Evolutionary conservation across 2,113 vertebrate genomes (phyloP).

Genomic region (Saimiri boliviensis): DNA sequence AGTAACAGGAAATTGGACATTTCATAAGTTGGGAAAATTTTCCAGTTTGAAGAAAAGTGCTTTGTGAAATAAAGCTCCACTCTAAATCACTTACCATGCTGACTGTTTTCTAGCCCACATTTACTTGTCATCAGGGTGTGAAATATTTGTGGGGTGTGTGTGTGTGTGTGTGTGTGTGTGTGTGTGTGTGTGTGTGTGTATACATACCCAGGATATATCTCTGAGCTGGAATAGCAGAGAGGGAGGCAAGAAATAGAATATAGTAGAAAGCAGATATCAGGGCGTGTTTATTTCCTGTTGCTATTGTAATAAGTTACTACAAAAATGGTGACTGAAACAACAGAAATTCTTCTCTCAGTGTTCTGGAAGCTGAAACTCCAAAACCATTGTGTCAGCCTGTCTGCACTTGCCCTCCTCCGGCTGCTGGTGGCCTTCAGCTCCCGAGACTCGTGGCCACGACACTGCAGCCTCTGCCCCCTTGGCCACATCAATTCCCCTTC

Average conservation of each 20-base stretch:
- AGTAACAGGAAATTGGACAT: conserved; percentile 54
- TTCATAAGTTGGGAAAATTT: conserved; percentile 47
- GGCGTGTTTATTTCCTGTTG: neutral
- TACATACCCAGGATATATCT: neutral
- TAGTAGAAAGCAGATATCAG: neutral
- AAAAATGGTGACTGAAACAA: neutral
- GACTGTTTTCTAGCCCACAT: neutral
- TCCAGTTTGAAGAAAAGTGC: conserved; percentile 18
- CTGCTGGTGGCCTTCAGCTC: neutral
- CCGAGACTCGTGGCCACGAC: accelerated
- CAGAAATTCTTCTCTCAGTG: neutral
- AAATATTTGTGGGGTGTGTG: neutral
- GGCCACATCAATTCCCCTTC: neutral
- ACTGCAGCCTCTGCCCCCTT: neutral
- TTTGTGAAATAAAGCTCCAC: conserved; percentile 55
- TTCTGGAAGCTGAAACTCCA: neutral
- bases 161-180: no score
- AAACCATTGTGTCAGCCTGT: neutral
- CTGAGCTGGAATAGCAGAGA: neutral
- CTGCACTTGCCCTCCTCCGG: neutral
- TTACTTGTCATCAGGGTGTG: neutral
- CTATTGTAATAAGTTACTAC: neutral
- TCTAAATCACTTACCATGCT: conserved; percentile 41
- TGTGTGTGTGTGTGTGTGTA: accelerated
- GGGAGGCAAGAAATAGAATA: neutral